These are phyloP conservation scores for Ptychodera flava DNA, from an alignment of 35 echinoderm and acorn worm species.

Conservation along the genomic window DNA sequence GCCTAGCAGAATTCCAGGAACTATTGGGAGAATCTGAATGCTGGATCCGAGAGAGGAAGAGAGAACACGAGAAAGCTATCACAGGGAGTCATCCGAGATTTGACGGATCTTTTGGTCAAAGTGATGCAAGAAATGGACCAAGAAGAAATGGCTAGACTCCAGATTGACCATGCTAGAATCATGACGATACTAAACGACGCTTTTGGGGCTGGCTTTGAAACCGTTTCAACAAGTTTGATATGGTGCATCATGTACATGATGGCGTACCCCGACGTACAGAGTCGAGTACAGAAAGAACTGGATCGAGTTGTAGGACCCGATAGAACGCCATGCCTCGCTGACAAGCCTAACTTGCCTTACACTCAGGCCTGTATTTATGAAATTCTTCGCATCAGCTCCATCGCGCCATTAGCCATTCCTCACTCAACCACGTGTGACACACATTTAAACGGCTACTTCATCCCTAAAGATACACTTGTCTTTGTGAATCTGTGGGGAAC, in stretches of 20 bases:
- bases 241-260: background rate
- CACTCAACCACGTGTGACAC: background rate
- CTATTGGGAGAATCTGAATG: background rate
- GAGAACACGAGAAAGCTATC: background rate
- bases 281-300: background rate
- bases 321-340: background rate
- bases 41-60: background rate
- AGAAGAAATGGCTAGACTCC: background rate
- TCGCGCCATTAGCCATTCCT: background rate
- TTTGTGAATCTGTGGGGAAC: conserved; percentile 86
- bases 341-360: background rate
- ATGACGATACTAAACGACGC: background rate
- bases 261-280: background rate
- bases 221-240: background rate
- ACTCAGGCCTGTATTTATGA: background rate
- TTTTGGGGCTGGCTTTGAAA: background rate
- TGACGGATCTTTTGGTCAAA: background rate
- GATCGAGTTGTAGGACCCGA: background rate
- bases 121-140: background rate
- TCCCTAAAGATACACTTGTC: conserved; percentile 78
- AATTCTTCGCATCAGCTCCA: background rate
- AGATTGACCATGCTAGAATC: background rate
- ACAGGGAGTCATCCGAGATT: background rate
- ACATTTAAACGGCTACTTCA: conserved; percentile 15
- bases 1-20: conserved; percentile 13